These are phyloP conservation scores for Anolis sagrei DNA, from an alignment of 2,113 vertebrate species.

Conservation along the genomic window DNA sequence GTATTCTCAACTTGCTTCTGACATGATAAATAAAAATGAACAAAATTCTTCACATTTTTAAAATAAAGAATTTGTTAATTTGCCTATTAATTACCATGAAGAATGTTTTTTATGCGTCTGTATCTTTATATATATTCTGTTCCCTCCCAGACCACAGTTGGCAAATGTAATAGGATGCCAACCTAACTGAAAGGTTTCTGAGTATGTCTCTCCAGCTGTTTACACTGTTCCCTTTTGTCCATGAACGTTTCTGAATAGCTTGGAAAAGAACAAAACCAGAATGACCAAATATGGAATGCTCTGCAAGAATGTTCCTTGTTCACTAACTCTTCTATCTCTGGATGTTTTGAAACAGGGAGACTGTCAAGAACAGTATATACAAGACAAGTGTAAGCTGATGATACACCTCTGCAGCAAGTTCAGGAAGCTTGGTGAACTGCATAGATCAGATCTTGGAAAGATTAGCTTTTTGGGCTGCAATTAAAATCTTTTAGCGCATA, in stretches of 20 bases:
- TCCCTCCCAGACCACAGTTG: background rate
- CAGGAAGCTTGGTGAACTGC: too few species aligned
- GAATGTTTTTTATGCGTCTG: slow-evolving; percentile 26
- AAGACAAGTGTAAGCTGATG: background rate
- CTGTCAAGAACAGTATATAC: background rate
- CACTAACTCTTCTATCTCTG: background rate
- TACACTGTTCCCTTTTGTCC: background rate
- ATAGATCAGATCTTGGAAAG: background rate
- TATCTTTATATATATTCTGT: slow-evolving; percentile 1
- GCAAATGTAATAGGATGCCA: background rate
- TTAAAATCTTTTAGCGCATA: too few species aligned
- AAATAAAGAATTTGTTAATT: slow-evolving; percentile 4
- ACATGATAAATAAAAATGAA: too few species aligned
- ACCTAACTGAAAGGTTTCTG: background rate
- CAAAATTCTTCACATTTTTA: background rate
- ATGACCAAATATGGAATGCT: background rate
- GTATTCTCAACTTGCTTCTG: too few species aligned
- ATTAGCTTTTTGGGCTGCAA: too few species aligned
- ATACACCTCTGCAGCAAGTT: background rate
- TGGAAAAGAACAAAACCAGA: background rate
- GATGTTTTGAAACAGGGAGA: background rate
- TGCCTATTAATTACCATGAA: slow-evolving; percentile 33
- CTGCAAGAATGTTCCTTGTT: background rate
- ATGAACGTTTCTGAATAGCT: background rate
- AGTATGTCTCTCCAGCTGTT: background rate